Evolutionary conservation across 2,888 invertebrate genomes (phyloP).

Genomic region (Microctonus hyperodae): DNA sequence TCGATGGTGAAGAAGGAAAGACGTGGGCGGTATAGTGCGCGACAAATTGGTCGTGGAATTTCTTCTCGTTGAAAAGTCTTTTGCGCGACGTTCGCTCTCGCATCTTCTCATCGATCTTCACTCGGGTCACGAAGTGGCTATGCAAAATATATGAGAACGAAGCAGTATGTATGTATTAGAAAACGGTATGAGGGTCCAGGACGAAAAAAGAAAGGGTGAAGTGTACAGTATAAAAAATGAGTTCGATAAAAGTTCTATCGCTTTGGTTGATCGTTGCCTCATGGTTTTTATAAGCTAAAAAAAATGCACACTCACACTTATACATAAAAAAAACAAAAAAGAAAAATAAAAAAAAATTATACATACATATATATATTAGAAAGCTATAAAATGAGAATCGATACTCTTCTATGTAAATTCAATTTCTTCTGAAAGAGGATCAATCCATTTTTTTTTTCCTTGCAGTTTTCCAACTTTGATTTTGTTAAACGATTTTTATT

Average conservation of each 20-base stretch:
- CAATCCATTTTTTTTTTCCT: background rate
- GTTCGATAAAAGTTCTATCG: slow-evolving; percentile 31
- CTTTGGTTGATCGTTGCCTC: slow-evolving; percentile 21
- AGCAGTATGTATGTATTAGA: slow-evolving; percentile 6
- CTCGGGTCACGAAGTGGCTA: slow-evolving; percentile 41
- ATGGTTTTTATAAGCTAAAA: slow-evolving; percentile 1
- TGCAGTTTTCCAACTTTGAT: background rate
- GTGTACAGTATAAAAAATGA: slow-evolving; percentile 28
- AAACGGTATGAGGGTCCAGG: background rate
- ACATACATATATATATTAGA: background rate
- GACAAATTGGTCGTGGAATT: slow-evolving; percentile 42
- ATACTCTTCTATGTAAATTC: background rate
- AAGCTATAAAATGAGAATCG: background rate
- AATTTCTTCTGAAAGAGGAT: background rate
- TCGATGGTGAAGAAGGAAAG: slow-evolving; percentile 10
- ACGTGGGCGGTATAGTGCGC: slow-evolving; percentile 15
- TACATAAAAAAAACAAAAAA: no score
- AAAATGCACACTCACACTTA: background rate
- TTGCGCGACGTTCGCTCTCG: slow-evolving; percentile 33
- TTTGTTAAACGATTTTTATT: slow-evolving; percentile 20
- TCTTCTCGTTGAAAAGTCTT: slow-evolving; percentile 38
- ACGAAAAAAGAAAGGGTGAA: slow-evolving; percentile 15
- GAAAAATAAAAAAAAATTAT: background rate
- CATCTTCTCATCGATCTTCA: slow-evolving; percentile 38
- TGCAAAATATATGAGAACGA: slow-evolving; percentile 40